Base-by-base conservation (phyloP, 2,113 vertebrate genomes). In the Spilogale gracilis region DNA sequence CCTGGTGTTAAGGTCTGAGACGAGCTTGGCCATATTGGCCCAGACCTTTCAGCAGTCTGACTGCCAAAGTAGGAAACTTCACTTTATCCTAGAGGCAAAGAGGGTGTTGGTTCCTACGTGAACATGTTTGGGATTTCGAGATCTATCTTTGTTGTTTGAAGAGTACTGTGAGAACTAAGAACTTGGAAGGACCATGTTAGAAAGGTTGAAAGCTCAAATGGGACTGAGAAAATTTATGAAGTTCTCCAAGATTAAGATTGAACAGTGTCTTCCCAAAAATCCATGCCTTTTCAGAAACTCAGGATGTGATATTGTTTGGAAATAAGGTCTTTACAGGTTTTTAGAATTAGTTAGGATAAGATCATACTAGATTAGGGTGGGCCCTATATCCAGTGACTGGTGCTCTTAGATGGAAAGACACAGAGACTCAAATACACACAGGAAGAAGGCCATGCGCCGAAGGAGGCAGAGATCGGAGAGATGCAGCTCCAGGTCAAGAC, bases 171-270 rank as follows among this genome's bases (percentile, higher is more conserved):
- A 98, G 98, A 98, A 79, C 30, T 94, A 88, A 96, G 96, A 97
- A 96, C 73, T 98, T 96, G 73, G 80, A 95, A 98, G 84, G 96
- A 98, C 89, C 50, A 93, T 94, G 94, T 95, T 82, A 67, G 95
- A 78, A 93, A 98, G 73, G 79, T 90, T 98, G 93, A 96, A 94
- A 96, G 12, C 76, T 96, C 12, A 25, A 45, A 50, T 18, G 9
- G 91, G 96, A 98, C 96, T 98, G 89, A 97, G 98, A 97, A 98
- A 98, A 81, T 12, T 92, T 85, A 97, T 78, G 97, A 97, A 98
- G 91, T 54, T 96, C 93, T 97, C 94, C 81, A 98, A 96, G 76
- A 96, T 97, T 84, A 38, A 60, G 38, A 95, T 83, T 89, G 65
- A 65, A 23, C 79, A 14, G 9, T 65, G 7, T 79, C 30, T 71